Percentiles rank a stretch among this genome's conserved stretches.
Evolutionary conservation across 2,888 invertebrate genomes (phyloP).

Genomic region (Drosophila mayaguana): DNA sequence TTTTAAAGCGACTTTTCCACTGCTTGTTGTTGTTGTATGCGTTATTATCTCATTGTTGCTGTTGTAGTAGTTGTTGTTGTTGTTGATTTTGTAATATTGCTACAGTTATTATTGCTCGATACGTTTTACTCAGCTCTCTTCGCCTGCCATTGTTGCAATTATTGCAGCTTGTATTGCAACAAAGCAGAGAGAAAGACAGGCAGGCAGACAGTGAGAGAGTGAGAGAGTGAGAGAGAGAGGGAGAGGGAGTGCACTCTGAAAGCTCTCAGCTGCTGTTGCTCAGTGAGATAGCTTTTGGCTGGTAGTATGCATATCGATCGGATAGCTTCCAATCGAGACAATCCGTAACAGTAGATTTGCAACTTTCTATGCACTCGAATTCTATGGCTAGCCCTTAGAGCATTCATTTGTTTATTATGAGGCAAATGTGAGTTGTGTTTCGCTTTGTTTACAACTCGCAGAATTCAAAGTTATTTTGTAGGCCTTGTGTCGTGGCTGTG

Average conservation of each 20-base stretch:
- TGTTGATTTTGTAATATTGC: slow-evolving; percentile 76
- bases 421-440: slow-evolving; percentile 10
- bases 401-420: slow-evolving; percentile 27
- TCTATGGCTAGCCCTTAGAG: slow-evolving; percentile 43
- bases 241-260: slow-evolving; percentile 10
- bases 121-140: slow-evolving; percentile 63
- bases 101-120: slow-evolving; percentile 74
- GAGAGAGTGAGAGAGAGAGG: background rate
- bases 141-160: slow-evolving; percentile 68
- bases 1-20: slow-evolving; percentile 31
- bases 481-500: slow-evolving; percentile 48
- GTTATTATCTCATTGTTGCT: slow-evolving; percentile 54
- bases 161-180: slow-evolving; percentile 74
- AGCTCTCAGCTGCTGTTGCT: slow-evolving; percentile 45
- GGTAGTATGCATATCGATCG: slow-evolving; percentile 42
- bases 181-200: slow-evolving; percentile 55
- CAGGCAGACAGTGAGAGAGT: slow-evolving; percentile 2
- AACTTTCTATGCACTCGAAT: slow-evolving; percentile 65
- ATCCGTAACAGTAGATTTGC: slow-evolving; percentile 49
- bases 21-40: slow-evolving; percentile 23
- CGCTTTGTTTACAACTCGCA: background rate
- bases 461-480: background rate
- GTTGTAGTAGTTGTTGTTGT: slow-evolving; percentile 31
- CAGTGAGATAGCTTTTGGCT: slow-evolving; percentile 41
- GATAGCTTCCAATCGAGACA: slow-evolving; percentile 31